A percentile compares a stretch with the other conserved stretches of the same genome.
phyloP scores from a whole-genome alignment of 2,888 invertebrate species.

The Penaeus monodon region DNA sequence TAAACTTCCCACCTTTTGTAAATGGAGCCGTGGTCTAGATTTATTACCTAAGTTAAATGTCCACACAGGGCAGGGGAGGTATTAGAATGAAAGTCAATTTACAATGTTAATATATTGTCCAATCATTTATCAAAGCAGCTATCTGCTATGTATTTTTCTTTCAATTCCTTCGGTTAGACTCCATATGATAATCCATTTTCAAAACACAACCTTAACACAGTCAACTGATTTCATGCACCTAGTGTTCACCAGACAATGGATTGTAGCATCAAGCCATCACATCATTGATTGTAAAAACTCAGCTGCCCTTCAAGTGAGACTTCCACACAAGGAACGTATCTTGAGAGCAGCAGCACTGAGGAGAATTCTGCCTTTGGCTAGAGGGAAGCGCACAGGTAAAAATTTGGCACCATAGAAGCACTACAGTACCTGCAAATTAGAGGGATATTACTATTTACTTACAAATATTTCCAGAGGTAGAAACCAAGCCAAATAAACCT shows the following conservation, averaged over 20 bases:
- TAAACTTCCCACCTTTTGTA: constrained; percentile 57
- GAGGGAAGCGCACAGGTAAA: constrained; percentile 54
- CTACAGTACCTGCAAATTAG: constrained; percentile 48
- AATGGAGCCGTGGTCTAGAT: constrained; percentile 56
- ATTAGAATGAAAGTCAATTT: constrained; percentile 19
- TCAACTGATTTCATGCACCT: constrained; percentile 18
- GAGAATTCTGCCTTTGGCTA: constrained; percentile 43
- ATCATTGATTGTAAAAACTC: constrained; percentile 33
- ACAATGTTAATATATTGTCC: constrained; percentile 5
- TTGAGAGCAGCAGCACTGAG: constrained; percentile 34
- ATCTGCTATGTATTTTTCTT: background rate
- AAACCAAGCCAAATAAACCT: background rate
- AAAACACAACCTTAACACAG: background rate
- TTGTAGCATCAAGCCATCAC: background rate
- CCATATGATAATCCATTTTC: background rate
- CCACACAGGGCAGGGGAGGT: constrained; percentile 46
- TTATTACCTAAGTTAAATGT: constrained; percentile 40
- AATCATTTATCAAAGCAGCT: background rate
- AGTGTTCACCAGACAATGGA: constrained; percentile 16
- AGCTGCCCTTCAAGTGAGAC: constrained; percentile 36
- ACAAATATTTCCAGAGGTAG: background rate
- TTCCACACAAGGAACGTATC: constrained; percentile 22
- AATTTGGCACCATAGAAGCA: constrained; percentile 57
- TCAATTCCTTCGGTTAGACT: background rate
- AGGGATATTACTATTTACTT: background rate